These are phyloP conservation scores for Folsomia manolachei DNA, from an alignment of 2,888 invertebrate genomes.

Conservation along the genomic window DNA sequence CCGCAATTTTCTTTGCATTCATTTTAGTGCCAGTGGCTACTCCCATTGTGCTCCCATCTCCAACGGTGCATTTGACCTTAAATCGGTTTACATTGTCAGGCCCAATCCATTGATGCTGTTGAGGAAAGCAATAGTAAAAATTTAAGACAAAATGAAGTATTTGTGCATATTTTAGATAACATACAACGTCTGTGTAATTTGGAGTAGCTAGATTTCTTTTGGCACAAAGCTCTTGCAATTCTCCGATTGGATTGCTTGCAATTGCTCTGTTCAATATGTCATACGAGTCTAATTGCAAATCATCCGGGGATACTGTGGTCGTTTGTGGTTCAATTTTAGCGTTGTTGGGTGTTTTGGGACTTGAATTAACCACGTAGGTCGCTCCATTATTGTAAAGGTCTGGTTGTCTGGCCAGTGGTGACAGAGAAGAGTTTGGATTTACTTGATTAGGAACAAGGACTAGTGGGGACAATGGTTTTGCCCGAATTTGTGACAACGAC, in stretches of 20 bases:
- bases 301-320: neutral
- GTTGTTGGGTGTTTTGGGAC: neutral
- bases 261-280: neutral
- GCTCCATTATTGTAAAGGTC: neutral
- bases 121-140: neutral
- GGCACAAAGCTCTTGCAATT: conserved; percentile 3
- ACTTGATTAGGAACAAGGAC: neutral
- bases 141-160: neutral
- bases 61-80: neutral
- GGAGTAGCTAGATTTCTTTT: neutral
- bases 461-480: neutral
- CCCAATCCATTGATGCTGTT: neutral
- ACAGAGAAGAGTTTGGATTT: neutral
- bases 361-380: neutral
- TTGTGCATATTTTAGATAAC: neutral
- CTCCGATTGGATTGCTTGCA: neutral
- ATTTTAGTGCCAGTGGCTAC: neutral
- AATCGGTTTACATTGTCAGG: neutral
- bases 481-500: neutral
- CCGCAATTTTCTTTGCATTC: neutral
- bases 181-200: neutral
- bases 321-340: neutral
- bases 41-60: neutral
- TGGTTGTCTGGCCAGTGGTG: neutral
- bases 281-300: neutral